phyloP scores from a whole-genome alignment of 1,140 invertebrate genomes.

The Drosophila obscura region DNA sequence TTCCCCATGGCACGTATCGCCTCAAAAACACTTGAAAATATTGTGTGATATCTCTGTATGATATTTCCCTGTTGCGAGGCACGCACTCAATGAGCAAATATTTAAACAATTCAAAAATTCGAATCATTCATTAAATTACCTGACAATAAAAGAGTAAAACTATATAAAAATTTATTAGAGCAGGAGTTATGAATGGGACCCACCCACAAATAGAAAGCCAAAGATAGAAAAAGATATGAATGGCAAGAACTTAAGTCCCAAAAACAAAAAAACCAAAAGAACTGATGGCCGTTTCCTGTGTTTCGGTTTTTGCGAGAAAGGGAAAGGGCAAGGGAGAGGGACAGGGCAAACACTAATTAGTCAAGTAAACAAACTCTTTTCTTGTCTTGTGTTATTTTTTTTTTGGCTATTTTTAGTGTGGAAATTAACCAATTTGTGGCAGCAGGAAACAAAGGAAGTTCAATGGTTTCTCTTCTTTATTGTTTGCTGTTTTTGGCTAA shows the following conservation, averaged over 20 bases:
- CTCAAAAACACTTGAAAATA: conserved; percentile 11
- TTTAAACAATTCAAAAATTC: conserved; percentile 44
- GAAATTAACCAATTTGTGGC: conserved; percentile 32
- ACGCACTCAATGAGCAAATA: conserved; percentile 32
- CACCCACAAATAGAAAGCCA: background rate
- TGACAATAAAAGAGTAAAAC: conserved; percentile 66
- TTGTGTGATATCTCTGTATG: conserved; percentile 7
- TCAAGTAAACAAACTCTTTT: conserved; percentile 37
- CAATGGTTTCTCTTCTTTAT: conserved; percentile 15
- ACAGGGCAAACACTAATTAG: conserved; percentile 40
- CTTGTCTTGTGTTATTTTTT: background rate
- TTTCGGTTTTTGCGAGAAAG: conserved; percentile 2
- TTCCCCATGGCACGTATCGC: conserved; percentile 27
- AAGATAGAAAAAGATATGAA: background rate
- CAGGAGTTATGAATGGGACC: conserved; percentile 39
- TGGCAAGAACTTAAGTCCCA: no score
- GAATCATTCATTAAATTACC: conserved; percentile 75
- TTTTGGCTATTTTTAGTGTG: conserved; percentile 51
- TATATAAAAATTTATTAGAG: conserved; percentile 7
- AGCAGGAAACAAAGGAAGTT: conserved; percentile 38
- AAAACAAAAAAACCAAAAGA: conserved; percentile 8
- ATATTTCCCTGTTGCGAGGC: conserved; percentile 15
- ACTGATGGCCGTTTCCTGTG: conserved; percentile 45
- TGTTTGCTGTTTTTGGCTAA: conserved; percentile 44
- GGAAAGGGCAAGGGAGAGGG: background rate